Conservation (phyloP, 2,888 invertebrate species). For the Cosmopolites sordidus region DNA sequence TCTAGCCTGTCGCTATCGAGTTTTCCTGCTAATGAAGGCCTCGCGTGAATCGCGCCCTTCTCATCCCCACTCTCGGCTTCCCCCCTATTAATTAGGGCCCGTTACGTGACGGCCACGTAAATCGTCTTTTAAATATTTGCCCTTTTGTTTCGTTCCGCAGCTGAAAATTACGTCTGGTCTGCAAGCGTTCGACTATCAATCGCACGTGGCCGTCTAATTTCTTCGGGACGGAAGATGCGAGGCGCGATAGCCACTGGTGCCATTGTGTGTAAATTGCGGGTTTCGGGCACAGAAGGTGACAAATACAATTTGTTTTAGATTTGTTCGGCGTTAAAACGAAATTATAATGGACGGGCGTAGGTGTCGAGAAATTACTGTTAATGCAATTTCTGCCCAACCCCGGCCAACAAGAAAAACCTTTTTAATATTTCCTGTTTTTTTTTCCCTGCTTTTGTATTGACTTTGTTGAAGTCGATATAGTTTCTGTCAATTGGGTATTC, state of each 20-base stretch:
- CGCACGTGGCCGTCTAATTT: conserved; percentile 24
- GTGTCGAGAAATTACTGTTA: conserved; percentile 16
- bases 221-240: conserved; percentile 15
- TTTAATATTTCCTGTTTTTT: not conserved
- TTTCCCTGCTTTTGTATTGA: no score
- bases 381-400: conserved; percentile 22
- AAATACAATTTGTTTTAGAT: conserved; percentile 24
- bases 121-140: conserved; percentile 25
- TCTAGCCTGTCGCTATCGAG: not conserved
- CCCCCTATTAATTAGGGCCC: conserved; percentile 24
- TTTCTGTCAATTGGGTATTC: no score
- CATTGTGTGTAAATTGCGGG: conserved; percentile 26
- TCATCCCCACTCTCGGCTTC: not conserved
- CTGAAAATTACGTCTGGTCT: no score
- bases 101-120: conserved; percentile 24
- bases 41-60: conserved; percentile 20
- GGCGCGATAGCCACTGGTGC: conserved; percentile 20
- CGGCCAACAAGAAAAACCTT: not conserved
- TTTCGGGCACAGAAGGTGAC: conserved; percentile 21
- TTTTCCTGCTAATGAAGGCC: conserved; percentile 20
- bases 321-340: conserved; percentile 18
- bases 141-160: conserved; percentile 20
- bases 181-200: conserved; percentile 5
- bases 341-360: conserved; percentile 14
- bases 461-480: no score